Conservation (phyloP, 2,797 vertebrate genomes). For the Leptatherina wallacei region DNA sequence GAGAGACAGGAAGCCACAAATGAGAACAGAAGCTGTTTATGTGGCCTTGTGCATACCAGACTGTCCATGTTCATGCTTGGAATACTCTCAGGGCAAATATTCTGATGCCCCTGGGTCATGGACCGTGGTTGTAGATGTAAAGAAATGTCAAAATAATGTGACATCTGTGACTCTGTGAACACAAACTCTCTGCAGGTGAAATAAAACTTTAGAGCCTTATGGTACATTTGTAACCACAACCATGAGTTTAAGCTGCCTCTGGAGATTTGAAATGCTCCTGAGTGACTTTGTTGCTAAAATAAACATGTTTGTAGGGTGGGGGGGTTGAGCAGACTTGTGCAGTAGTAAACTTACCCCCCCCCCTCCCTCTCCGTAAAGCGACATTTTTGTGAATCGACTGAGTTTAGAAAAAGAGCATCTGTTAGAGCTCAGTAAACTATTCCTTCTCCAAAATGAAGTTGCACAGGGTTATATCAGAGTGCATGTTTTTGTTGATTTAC, state of each 20-base stretch:
- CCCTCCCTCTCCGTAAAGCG: conserved; percentile 9
- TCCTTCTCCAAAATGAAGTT: conserved; percentile 15
- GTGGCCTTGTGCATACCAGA: conserved; percentile 65
- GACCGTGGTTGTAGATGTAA: conserved; percentile 40
- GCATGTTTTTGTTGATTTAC: conserved; percentile 9
- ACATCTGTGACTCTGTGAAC: conserved; percentile 4
- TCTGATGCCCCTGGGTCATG: conserved; percentile 37
- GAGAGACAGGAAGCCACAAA: conserved; percentile 74
- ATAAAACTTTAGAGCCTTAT: conserved; percentile 4
- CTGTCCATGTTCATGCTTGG: conserved; percentile 50
- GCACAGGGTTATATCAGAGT: neutral
- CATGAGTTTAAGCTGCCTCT: neutral
- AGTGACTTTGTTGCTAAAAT: conserved; percentile 11
- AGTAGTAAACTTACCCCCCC: conserved; percentile 18
- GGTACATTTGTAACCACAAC: neutral
- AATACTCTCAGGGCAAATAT: conserved; percentile 49
- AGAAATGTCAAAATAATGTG: conserved; percentile 35
- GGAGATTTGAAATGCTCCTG: conserved; percentile 7
- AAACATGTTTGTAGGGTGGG: conserved; percentile 18
- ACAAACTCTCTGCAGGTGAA: conserved; percentile 38
- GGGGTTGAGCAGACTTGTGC: conserved; percentile 12
- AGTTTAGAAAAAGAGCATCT: conserved; percentile 18
- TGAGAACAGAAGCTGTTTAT: conserved; percentile 70
- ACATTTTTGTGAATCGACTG: conserved; percentile 13
- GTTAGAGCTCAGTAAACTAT: neutral